These are phyloP conservation scores for Stichodactyla helianthus DNA, from an alignment of 64 coral and sea anemone species.

Conservation along the genomic window DNA sequence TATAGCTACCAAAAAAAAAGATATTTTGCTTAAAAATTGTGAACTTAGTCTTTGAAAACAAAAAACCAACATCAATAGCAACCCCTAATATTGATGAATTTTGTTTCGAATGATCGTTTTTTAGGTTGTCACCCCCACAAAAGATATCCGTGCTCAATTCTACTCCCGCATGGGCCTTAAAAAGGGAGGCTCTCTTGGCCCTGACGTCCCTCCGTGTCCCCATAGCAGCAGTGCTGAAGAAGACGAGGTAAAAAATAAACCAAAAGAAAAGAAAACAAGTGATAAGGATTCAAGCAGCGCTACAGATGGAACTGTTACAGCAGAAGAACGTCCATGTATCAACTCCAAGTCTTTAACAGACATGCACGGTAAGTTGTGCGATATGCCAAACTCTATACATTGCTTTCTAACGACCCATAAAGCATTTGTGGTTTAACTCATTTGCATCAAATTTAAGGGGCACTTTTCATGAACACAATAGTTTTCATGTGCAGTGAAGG, in stretches of 20 bases:
- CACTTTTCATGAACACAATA: no score
- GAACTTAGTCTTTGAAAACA: neutral
- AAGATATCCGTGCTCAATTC: constrained; percentile 87
- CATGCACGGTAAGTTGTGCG: neutral
- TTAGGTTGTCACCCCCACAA: constrained; percentile 53
- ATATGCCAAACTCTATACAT: no score
- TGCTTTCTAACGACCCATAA: no score
- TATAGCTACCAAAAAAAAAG: no score
- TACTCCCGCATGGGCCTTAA: constrained; percentile 75
- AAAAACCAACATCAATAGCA: no score
- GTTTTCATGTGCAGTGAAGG: no score
- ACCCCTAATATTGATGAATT: no score
- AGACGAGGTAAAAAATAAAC: constrained; percentile 44
- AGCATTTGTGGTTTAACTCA: no score
- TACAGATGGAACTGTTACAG: constrained; percentile 32
- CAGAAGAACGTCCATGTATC: neutral
- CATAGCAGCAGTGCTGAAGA: constrained; percentile 69
- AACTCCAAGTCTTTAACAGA: neutral
- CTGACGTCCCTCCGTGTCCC: neutral
- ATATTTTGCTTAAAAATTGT: no score
- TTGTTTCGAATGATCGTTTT: neutral
- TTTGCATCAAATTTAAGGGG: no score
- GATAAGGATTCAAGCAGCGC: constrained; percentile 44
- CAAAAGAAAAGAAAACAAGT: constrained; percentile 25
- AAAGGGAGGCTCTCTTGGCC: neutral